A percentile compares a stretch with the other conserved stretches of the same genome.
phyloP scores from a whole-genome alignment of 2,113 vertebrate species.

The Oriolus oriolus region DNA sequence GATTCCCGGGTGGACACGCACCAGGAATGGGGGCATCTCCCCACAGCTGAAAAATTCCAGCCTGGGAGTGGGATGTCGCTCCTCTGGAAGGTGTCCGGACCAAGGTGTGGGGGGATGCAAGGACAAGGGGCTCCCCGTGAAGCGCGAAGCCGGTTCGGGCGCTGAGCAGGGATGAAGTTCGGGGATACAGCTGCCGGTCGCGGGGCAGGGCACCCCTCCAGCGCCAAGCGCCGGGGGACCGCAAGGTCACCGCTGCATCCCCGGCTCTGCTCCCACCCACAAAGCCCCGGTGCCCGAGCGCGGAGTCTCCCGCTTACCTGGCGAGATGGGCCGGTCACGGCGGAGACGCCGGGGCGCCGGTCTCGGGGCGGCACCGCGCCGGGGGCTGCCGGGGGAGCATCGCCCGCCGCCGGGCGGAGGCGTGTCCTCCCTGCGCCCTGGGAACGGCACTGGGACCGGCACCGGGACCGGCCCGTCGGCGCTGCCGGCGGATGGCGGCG shows the following conservation, averaged over 20 bases:
- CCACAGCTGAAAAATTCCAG: slow-evolving; percentile 5
- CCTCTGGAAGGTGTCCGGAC: neutral
- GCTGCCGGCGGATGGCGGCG: neutral
- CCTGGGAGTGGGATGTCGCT: neutral
- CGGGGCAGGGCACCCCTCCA: neutral
- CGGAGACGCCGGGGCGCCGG: neutral
- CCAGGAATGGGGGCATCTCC: neutral
- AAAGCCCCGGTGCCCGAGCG: neutral
- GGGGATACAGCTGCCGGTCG: neutral
- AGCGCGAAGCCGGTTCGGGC: neutral
- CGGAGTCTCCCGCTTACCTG: slow-evolving; percentile 27
- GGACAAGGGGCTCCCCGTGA: neutral
- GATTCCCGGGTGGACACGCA: neutral
- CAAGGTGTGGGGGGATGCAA: neutral
- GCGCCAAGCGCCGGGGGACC: neutral
- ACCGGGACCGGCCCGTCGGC: neutral
- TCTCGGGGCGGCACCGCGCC: neutral
- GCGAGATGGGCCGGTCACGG: neutral
- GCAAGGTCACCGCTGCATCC: slow-evolving; percentile 14
- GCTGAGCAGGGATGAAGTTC: neutral
- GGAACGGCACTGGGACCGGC: neutral
- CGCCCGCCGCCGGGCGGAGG: neutral
- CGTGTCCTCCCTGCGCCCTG: neutral
- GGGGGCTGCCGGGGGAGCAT: neutral
- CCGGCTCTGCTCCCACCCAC: neutral